A percentile compares a stretch with the other conserved stretches of the same genome.
phyloP scores from a whole-genome alignment of 2,888 invertebrate species.

The Griposia aprilina region DNA sequence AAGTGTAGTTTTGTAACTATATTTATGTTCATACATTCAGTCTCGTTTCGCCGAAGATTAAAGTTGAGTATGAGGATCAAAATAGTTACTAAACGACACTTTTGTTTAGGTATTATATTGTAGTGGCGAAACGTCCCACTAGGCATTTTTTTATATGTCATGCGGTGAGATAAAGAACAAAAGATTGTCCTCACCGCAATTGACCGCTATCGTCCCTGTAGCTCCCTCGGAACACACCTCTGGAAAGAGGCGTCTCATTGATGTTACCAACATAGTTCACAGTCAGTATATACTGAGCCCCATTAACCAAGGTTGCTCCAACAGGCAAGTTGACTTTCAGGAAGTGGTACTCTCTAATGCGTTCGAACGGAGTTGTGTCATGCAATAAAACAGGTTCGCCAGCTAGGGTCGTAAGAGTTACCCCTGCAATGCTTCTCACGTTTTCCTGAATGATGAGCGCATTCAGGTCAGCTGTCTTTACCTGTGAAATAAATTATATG shows the following conservation, averaged over 20 bases:
- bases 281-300: constrained; percentile 73
- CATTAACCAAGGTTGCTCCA: constrained; percentile 73
- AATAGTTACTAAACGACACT: neutral
- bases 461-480: constrained; percentile 69
- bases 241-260: constrained; percentile 85
- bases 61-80: neutral
- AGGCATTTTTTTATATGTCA: no score
- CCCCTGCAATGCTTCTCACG: constrained; percentile 75
- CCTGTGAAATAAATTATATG: constrained; percentile 72
- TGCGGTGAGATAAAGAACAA: neutral
- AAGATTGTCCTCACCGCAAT: constrained; percentile 75
- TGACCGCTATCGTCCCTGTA: constrained; percentile 77
- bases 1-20: neutral
- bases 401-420: constrained; percentile 70
- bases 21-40: neutral
- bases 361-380: constrained; percentile 70
- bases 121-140: neutral
- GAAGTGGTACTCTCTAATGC: constrained; percentile 79
- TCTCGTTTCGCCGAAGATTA: neutral
- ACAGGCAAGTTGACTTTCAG: constrained; percentile 79
- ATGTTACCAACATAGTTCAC: constrained; percentile 84
- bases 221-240: constrained; percentile 86
- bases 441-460: constrained; percentile 83
- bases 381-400: constrained; percentile 65
- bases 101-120: neutral